Percentiles rank a stretch among this genome's conserved stretches.
phyloP scores from a whole-genome alignment of 2,113 vertebrate species.

The Melierax canorus region DNA sequence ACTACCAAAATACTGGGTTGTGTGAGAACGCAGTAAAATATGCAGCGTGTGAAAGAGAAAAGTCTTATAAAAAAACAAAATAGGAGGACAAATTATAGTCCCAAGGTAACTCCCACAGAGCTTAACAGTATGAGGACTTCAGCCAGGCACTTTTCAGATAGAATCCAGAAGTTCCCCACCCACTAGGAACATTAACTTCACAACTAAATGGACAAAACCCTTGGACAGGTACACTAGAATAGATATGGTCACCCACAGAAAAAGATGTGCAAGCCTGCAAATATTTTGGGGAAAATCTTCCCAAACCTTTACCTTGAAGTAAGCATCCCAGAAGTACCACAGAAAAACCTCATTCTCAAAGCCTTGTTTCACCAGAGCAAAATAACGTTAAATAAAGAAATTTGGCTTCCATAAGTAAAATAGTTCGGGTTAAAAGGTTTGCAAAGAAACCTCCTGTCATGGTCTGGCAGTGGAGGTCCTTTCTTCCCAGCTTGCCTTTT shows the following conservation, averaged over 20 bases:
- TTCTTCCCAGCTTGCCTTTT: not conserved
- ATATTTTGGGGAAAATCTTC: not conserved
- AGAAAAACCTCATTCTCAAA: not conserved
- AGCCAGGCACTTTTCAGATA: not conserved
- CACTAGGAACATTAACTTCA: not conserved
- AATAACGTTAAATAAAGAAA: not conserved
- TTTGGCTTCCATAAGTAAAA: not conserved
- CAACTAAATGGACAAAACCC: not conserved
- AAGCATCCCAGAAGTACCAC: not conserved
- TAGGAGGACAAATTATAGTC: not conserved
- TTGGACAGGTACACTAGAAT: not conserved
- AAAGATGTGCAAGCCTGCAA: not conserved
- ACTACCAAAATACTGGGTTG: not conserved
- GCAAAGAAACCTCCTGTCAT: not conserved
- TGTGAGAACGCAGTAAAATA: not conserved
- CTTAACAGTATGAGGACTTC: not conserved
- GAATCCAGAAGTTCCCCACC: not conserved
- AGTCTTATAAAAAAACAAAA: not conserved
- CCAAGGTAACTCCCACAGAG: not conserved
- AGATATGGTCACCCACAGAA: not conserved
- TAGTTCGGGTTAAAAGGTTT: not conserved
- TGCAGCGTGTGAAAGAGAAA: not conserved
- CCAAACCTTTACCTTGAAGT: not conserved
- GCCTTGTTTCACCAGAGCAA: not conserved
- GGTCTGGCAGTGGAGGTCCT: not conserved